Percentiles rank a stretch among this genome's conserved stretches.
phyloP scores from a whole-genome alignment of 2,113 vertebrate species.

The Paramisgurnus dabryanus region DNA sequence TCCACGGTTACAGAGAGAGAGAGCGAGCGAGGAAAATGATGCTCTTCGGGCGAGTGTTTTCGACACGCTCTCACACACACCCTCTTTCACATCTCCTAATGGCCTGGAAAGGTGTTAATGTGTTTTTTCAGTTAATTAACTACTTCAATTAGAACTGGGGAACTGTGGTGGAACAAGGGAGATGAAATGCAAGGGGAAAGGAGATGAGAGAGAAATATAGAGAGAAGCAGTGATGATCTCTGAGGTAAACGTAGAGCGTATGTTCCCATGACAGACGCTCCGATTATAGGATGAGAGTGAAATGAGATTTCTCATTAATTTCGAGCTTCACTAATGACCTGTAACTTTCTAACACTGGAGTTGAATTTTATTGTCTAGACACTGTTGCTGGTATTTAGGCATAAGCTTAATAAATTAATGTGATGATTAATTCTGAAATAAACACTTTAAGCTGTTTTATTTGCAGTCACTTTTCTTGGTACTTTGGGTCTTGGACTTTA shows the following conservation, averaged over 20 bases:
- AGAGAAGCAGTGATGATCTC: neutral
- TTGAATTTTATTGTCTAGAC: slow-evolving; percentile 50
- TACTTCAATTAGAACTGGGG: slow-evolving; percentile 58
- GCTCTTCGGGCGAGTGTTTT: slow-evolving; percentile 42
- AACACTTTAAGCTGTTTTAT: slow-evolving; percentile 44
- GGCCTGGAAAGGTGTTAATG: slow-evolving; percentile 65
- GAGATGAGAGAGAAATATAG: slow-evolving; percentile 17
- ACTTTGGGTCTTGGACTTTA: too few species aligned
- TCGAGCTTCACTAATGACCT: slow-evolving; percentile 46
- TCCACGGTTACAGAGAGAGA: slow-evolving; percentile 29
- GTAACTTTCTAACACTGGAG: slow-evolving; percentile 47
- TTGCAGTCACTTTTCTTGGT: slow-evolving; percentile 34
- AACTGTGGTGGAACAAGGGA: slow-evolving; percentile 41
- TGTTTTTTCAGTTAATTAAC: slow-evolving; percentile 68
- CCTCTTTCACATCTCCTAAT: slow-evolving; percentile 57
- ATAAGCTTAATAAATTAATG: slow-evolving; percentile 46
- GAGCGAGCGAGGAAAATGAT: slow-evolving; percentile 11
- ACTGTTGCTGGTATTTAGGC: slow-evolving; percentile 37
- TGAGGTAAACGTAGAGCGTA: slow-evolving; percentile 29
- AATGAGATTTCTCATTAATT: slow-evolving; percentile 48
- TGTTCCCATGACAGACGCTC: slow-evolving; percentile 27
- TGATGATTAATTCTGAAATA: slow-evolving; percentile 51
- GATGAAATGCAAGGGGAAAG: neutral
- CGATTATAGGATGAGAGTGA: slow-evolving; percentile 27
- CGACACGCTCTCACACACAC: slow-evolving; percentile 47